These are phyloP conservation scores for Strigamia transsilvanica DNA, from an alignment of 2,888 invertebrate species.

Conservation along the genomic window DNA sequence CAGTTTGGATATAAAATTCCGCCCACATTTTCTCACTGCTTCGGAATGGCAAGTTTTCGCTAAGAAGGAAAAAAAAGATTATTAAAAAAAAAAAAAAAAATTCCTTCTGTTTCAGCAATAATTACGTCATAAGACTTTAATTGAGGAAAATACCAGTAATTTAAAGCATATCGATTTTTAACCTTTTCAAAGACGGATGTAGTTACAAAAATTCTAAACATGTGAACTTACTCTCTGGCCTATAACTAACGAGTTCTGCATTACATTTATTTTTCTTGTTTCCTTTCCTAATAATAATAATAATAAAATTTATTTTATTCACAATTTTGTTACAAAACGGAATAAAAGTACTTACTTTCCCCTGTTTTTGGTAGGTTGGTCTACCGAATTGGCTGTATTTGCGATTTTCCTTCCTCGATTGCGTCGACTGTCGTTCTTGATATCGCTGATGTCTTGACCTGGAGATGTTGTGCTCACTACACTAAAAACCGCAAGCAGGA, in stretches of 20 bases:
- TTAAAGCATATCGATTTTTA: slow-evolving; percentile 7
- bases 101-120: not conserved
- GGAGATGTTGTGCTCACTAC: not conserved
- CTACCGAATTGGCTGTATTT: not conserved
- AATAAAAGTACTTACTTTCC: not conserved
- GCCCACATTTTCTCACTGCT: slow-evolving; percentile 48
- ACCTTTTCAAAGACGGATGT: slow-evolving; percentile 25
- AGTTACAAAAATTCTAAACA: not conserved
- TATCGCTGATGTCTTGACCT: not conserved
- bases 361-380: not conserved
- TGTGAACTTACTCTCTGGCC: slow-evolving; percentile 14
- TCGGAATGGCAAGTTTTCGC: slow-evolving; percentile 49
- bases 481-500: not conserved
- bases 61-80: not conserved
- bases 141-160: slow-evolving; percentile 16
- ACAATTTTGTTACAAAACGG: not conserved
- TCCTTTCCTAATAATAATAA: not conserved
- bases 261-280: slow-evolving; percentile 27
- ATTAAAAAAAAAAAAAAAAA: slow-evolving; percentile 5
- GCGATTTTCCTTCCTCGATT: slow-evolving; percentile 7
- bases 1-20: slow-evolving; percentile 26
- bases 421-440: not conserved
- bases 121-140: slow-evolving; percentile 11
- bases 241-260: slow-evolving; percentile 19
- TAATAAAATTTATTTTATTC: not conserved